A percentile compares a stretch with the other conserved stretches of the same genome.
phyloP scores from a whole-genome alignment of 2,113 vertebrate genomes.

The Tachuris rubrigastra region DNA sequence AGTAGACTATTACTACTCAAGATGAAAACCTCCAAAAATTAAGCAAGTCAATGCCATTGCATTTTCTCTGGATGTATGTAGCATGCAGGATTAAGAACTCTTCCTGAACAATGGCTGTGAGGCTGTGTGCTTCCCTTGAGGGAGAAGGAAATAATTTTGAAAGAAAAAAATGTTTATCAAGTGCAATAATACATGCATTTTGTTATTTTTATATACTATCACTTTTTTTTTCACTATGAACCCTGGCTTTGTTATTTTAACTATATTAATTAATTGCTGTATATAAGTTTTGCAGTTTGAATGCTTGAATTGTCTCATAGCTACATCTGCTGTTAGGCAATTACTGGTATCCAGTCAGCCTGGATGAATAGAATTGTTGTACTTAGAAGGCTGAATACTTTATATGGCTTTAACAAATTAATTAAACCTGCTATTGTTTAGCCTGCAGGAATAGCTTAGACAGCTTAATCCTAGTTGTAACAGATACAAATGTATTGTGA shows the following conservation, averaged over 20 bases:
- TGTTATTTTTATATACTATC: background rate
- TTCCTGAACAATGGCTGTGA: background rate
- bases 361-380: conserved; percentile 36
- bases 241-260: background rate
- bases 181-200: background rate
- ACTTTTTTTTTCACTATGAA: background rate
- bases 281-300: background rate
- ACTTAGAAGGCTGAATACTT: background rate
- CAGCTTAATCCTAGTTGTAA: conserved; percentile 1
- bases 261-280: background rate
- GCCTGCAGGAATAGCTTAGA: conserved; percentile 2
- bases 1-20: background rate
- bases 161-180: background rate
- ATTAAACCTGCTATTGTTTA: conserved; percentile 46
- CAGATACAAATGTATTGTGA: conserved; percentile 17
- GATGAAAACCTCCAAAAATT: background rate
- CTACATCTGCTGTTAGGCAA: background rate
- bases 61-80: background rate
- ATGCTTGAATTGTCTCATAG: conserved; percentile 22
- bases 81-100: background rate
- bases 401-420: conserved; percentile 13
- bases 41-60: background rate
- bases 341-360: background rate
- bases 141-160: background rate
- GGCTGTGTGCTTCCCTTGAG: background rate